A percentile compares a stretch with the other conserved stretches of the same genome.
phyloP scores from a whole-genome alignment of 2,888 invertebrate species.

The Chymomyza fuscimana region DNA sequence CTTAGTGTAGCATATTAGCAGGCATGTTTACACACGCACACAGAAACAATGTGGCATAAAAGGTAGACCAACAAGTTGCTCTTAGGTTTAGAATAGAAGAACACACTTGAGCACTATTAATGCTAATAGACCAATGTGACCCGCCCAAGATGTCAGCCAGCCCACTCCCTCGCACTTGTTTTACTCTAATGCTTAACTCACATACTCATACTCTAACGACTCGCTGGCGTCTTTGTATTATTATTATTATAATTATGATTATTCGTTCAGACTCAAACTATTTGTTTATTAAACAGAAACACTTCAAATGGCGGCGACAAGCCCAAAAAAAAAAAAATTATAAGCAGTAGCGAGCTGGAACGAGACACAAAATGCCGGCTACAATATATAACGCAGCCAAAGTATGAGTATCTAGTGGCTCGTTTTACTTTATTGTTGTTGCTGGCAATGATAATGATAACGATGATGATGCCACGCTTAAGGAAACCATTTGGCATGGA shows the following conservation, averaged over 20 bases:
- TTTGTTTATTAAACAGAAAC: constrained; percentile 70
- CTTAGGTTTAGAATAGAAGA: background rate
- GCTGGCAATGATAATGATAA: constrained; percentile 5
- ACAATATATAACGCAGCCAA: constrained; percentile 12
- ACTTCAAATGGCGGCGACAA: constrained; percentile 59
- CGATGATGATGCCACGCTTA: constrained; percentile 14
- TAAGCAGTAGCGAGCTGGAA: too few relatives aligned
- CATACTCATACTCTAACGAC: background rate
- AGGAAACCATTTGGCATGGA: constrained; percentile 19
- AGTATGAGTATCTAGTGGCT: constrained; percentile 28
- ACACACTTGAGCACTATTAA: constrained; percentile 53
- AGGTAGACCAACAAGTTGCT: constrained; percentile 14
- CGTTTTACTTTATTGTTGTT: constrained; percentile 12
- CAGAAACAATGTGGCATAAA: background rate
- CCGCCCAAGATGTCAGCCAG: constrained; percentile 31
- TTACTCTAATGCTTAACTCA: background rate
- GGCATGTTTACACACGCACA: constrained; percentile 26
- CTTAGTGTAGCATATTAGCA: constrained; percentile 8
- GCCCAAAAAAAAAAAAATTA: constrained; percentile 38
- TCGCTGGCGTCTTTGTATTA: constrained; percentile 43
- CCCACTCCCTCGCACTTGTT: background rate
- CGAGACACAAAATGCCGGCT: background rate
- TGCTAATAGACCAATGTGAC: constrained; percentile 51
- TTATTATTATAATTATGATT: constrained; percentile 34
- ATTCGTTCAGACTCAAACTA: constrained; percentile 25